Conservation (phyloP, 2,888 invertebrate species). For the Xylota sylvarum region DNA sequence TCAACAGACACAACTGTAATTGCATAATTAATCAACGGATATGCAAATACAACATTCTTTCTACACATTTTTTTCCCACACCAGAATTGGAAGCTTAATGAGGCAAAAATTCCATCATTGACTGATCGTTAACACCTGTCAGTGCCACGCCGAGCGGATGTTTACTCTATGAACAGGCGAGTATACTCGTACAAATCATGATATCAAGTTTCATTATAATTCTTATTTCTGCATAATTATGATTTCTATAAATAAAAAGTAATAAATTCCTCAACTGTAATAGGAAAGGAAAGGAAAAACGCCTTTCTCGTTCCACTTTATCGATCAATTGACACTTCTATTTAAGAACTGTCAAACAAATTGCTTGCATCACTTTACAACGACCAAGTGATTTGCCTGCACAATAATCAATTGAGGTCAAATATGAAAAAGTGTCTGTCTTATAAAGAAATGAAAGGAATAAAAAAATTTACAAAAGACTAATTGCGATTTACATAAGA, state of each 20-base stretch:
- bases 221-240: neutral
- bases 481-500: conserved; percentile 72
- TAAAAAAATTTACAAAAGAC: conserved; percentile 16
- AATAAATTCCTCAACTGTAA: neutral
- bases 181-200: neutral
- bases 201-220: neutral
- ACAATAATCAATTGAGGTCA: conserved; percentile 72
- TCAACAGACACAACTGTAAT: neutral
- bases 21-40: conserved; percentile 22
- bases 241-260: conserved; percentile 5
- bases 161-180: neutral
- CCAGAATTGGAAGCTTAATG: conserved; percentile 29
- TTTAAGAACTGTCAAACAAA: conserved; percentile 69
- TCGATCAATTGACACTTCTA: conserved; percentile 72
- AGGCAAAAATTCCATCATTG: conserved; percentile 14
- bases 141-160: conserved; percentile 12
- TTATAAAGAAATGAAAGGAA: neutral
- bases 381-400: conserved; percentile 65
- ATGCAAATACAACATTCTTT: conserved; percentile 46
- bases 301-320: conserved; percentile 12
- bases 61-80: conserved; percentile 32
- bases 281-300: neutral
- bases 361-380: conserved; percentile 65
- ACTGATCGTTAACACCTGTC: conserved; percentile 38
- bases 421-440: conserved; percentile 55